phyloP scores from a whole-genome alignment of 2,113 vertebrate genomes.

The Gallinago undulata region DNA sequence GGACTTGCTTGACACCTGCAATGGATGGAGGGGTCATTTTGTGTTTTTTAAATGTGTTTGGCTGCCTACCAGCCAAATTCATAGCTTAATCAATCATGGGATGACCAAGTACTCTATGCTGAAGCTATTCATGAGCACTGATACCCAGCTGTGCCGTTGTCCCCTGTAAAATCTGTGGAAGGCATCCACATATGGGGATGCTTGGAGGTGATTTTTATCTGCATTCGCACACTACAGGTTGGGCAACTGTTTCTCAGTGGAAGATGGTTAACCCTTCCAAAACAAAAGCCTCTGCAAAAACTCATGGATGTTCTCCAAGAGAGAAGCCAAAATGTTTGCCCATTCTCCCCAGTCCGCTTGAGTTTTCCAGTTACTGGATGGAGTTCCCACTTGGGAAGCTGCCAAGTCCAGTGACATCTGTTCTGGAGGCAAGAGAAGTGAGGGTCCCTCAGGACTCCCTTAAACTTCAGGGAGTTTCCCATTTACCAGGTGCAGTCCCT shows the following conservation, averaged over 20 bases:
- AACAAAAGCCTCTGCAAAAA: neutral
- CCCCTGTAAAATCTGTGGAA: neutral
- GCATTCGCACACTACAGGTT: fast-evolving
- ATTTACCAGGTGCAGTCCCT: neutral
- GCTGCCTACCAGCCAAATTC: neutral
- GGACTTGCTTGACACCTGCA: neutral
- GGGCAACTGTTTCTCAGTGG: neutral
- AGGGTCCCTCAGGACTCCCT: neutral
- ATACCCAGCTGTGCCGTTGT: neutral
- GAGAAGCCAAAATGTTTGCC: neutral
- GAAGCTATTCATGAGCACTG: neutral
- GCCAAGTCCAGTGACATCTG: neutral
- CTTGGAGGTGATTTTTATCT: neutral
- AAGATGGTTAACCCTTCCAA: neutral
- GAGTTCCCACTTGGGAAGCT: neutral
- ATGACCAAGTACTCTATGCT: neutral
- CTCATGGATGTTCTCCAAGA: neutral
- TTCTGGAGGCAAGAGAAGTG: neutral
- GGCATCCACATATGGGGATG: neutral
- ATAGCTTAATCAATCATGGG: neutral
- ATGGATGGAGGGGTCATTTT: neutral
- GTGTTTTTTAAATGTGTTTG: neutral
- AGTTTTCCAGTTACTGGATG: neutral
- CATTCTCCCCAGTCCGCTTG: neutral
- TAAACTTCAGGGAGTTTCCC: fast-evolving